Evolutionary conservation across 2,888 invertebrate genomes (phyloP).

Genomic region (Drosophila emarginata): DNA sequence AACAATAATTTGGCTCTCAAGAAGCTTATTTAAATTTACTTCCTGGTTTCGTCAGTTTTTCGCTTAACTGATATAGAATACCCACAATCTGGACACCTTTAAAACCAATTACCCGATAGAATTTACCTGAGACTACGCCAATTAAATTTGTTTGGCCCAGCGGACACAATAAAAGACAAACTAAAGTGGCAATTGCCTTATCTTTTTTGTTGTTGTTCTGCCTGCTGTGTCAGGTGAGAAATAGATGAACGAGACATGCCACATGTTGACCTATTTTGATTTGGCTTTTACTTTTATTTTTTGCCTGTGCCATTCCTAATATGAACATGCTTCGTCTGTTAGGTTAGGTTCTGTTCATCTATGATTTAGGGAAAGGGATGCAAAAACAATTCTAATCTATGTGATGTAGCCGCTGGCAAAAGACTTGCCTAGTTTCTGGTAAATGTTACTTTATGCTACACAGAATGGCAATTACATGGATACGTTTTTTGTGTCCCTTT

Average conservation of each 20-base stretch:
- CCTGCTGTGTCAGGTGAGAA: background rate
- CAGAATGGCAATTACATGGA: conserved; percentile 26
- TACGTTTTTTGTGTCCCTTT: conserved; percentile 18
- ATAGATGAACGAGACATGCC: conserved; percentile 30
- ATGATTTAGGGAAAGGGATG: background rate
- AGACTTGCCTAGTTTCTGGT: conserved; percentile 30
- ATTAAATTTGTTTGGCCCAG: conserved; percentile 46
- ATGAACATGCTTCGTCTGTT: conserved; percentile 35
- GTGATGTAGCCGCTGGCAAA: conserved; percentile 14
- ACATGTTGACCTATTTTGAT: conserved; percentile 51
- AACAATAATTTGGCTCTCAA: no score
- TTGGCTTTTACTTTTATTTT: conserved; percentile 4
- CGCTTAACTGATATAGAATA: conserved; percentile 18
- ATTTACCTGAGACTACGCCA: conserved; percentile 38
- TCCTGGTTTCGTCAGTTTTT: conserved; percentile 12
- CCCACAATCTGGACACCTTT: conserved; percentile 39
- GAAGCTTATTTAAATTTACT: background rate
- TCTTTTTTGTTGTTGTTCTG: conserved; percentile 26
- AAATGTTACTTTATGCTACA: conserved; percentile 51
- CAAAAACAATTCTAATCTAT: conserved; percentile 48
- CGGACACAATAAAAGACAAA: conserved; percentile 34
- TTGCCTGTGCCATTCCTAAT: conserved; percentile 15
- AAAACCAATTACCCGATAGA: conserved; percentile 54
- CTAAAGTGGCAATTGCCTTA: conserved; percentile 52
- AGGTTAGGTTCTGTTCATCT: background rate